Percentiles rank a stretch among this genome's conserved stretches.
Evolutionary conservation across 2,113 vertebrate genomes (phyloP).

Genomic region (Calidris pugnax): DNA sequence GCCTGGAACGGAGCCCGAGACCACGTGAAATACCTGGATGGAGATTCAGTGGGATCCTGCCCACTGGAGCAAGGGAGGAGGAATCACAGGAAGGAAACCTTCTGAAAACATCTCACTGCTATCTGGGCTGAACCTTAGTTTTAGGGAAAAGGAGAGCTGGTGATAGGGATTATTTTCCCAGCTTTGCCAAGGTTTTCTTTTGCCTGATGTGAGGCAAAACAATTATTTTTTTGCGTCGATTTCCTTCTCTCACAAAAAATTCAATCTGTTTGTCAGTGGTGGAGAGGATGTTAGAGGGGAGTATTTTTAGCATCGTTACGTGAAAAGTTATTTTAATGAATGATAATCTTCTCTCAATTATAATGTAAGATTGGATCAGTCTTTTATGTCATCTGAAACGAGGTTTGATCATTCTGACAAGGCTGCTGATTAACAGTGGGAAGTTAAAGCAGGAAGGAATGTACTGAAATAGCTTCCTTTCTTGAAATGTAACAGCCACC

Average conservation of each 20-base stretch:
- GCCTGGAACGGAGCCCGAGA: neutral
- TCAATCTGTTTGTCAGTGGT: neutral
- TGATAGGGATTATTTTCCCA: neutral
- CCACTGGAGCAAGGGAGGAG: slow-evolving; percentile 4
- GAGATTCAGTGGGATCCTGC: neutral
- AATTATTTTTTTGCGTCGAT: neutral
- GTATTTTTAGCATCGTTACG: slow-evolving; percentile 44
- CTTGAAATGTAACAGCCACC: slow-evolving; percentile 55
- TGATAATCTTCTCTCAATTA: slow-evolving; percentile 65
- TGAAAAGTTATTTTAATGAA: slow-evolving; percentile 64
- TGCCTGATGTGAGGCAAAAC: slow-evolving; percentile 2
- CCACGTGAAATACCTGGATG: slow-evolving; percentile 13
- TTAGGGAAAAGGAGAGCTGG: neutral
- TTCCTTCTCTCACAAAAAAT: neutral
- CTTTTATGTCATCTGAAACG: slow-evolving; percentile 61
- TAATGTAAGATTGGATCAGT: slow-evolving; percentile 46
- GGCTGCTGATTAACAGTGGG: slow-evolving; percentile 65
- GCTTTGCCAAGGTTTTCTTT: slow-evolving; percentile 11
- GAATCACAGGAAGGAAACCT: slow-evolving; percentile 15
- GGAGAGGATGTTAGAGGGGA: slow-evolving; percentile 22
- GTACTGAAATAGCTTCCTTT: slow-evolving; percentile 51
- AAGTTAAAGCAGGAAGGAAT: slow-evolving; percentile 55
- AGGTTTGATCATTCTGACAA: slow-evolving; percentile 67
- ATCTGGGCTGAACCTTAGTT: neutral
- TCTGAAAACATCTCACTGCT: neutral